Evolutionary conservation across 2,113 vertebrate species (phyloP), one percentile per base, ranked within the genome.

Genomic region (Lampris megalopsis): DNA sequence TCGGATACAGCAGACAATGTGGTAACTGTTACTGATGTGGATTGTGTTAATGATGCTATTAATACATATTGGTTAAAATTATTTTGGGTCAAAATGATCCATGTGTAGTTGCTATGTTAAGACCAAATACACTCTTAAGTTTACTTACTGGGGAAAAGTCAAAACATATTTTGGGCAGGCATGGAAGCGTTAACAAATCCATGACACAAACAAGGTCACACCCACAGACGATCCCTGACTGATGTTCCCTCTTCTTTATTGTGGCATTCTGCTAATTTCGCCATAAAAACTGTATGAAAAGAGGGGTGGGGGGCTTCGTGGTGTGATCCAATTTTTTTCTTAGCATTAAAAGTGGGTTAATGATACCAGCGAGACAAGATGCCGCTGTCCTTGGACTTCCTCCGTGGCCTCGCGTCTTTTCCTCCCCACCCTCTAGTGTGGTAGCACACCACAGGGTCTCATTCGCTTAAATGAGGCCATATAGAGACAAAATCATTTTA

Each of bases 281-380:
- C 48, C 38, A 83, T 75, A 60, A 65, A 77, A 69, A 82, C 63
- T 68, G 24, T 57, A n/a, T 56, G 35, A 58, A 58, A n/a, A 65
- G 4, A 8, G 52, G 62, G 4, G 43, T 4, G 43, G 43, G 4
- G 52, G 43, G 52, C 77, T 1, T 54, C 60, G 57, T 41, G 5
- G 43, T 37, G 59, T 3, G 56, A 52, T 73, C 48, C 54, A 63
- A 38, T 48, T 41, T 53, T 24, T 71, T 8, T 60, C 56, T 59
- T n/a, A 64, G 13, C 10, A 70, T 50, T 43, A 49, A 83, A 87
- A 86, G 61, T 75, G 41, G 70, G 60, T 78, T 57, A 84, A 24
- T 52, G 49, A 82, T 66, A 70, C 58, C 35, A 82, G 43, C 35
- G 65, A 68, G 59, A 3, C 13, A 40, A 38, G 4, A 75, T 6